Evolutionary conservation across 2,797 vertebrate species (phyloP).

Genomic region (Pygocentrus nattereri): DNA sequence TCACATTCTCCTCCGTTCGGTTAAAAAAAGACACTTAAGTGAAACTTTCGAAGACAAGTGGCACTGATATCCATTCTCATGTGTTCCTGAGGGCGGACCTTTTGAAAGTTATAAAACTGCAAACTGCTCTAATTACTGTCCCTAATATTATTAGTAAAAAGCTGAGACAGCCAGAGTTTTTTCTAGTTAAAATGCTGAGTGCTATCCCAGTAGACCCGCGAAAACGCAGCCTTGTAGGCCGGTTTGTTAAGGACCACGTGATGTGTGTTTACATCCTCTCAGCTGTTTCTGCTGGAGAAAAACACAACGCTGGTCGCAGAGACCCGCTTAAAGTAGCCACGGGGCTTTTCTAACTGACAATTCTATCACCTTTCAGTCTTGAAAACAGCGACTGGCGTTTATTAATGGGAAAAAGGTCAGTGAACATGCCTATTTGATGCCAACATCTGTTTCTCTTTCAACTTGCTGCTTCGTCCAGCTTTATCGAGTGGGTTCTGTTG

Average conservation of each 20-base stretch:
- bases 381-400: neutral
- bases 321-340: neutral
- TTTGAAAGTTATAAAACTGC: too few species aligned
- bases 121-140: too few species aligned
- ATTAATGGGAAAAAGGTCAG: constrained; percentile 39
- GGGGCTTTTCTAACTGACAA: too few species aligned
- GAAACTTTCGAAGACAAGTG: too few species aligned
- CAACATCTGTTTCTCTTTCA: constrained; percentile 49
- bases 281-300: constrained; percentile 75
- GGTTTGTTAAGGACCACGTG: constrained; percentile 78
- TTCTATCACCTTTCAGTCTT: neutral
- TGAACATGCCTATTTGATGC: constrained; percentile 35
- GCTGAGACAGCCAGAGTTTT: neutral
- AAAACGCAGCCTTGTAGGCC: constrained; percentile 32
- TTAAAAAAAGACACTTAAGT: too few species aligned
- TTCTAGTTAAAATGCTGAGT: neutral
- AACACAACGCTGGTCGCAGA: constrained; percentile 43
- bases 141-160: too few species aligned
- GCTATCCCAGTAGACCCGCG: neutral
- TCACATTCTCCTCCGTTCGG: too few species aligned
- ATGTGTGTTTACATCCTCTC: constrained; percentile 94
- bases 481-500: neutral
- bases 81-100: too few species aligned
- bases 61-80: too few species aligned
- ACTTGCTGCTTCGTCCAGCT: neutral